Evolutionary conservation across 1,140 invertebrate genomes (phyloP).

Genomic region (Agraylea sexmaculata): DNA sequence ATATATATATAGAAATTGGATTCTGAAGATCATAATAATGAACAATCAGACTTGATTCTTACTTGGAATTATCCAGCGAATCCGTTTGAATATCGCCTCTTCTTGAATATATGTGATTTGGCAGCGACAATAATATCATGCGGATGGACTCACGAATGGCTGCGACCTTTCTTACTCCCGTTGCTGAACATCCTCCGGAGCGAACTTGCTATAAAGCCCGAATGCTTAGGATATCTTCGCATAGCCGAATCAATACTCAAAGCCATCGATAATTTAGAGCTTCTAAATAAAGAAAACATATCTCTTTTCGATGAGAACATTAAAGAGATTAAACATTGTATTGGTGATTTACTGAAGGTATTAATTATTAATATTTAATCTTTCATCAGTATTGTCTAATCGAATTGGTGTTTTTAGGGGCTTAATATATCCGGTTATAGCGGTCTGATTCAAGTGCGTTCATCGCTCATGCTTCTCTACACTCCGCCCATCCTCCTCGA

Average conservation of each 20-base stretch:
- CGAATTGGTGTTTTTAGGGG: conserved; percentile 3
- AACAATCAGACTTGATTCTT: background rate
- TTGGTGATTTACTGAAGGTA: background rate
- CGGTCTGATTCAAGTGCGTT: conserved; percentile 13
- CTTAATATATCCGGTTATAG: conserved; percentile 14
- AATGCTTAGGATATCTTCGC: conserved; percentile 11
- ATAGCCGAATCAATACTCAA: conserved; percentile 9
- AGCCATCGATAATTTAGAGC: conserved; percentile 7
- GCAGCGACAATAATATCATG: conserved; percentile 6
- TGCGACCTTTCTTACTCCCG: conserved; percentile 5
- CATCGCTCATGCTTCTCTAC: conserved; percentile 16
- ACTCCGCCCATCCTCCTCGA: conserved; percentile 13
- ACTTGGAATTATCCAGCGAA: background rate
- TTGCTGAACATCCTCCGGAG: background rate
- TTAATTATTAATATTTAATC: background rate
- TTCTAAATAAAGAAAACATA: conserved; percentile 2
- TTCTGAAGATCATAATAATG: background rate
- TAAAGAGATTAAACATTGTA: background rate
- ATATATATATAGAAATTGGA: background rate
- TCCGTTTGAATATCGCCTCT: conserved; percentile 13
- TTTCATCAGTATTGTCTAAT: background rate
- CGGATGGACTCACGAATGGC: conserved; percentile 8
- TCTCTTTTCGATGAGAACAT: no score
- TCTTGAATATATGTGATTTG: conserved; percentile 17
- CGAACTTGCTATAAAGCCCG: background rate